Conservation (phyloP, 2,888 invertebrate genomes). For the Allophyes oxyacanthae region DNA sequence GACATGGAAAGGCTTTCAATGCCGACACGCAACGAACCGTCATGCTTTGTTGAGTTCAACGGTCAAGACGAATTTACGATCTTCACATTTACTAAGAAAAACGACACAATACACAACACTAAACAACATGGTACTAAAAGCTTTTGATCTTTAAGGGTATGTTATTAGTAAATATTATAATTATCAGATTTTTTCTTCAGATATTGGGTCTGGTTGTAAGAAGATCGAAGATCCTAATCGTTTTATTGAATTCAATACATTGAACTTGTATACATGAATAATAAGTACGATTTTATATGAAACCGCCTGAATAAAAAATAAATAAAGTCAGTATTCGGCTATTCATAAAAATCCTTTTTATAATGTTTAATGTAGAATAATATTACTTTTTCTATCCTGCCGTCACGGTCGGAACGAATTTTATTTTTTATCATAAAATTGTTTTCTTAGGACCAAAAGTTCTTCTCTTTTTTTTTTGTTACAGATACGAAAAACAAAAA, state of each 20-base stretch:
- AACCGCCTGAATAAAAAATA: neutral
- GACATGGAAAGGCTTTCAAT: conserved; percentile 84
- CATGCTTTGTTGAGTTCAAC: conserved; percentile 28
- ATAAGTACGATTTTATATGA: neutral
- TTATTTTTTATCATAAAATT: neutral
- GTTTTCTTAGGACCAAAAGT: conserved; percentile 17
- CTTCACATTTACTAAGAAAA: conserved; percentile 1
- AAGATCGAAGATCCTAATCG: neutral
- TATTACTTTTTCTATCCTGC: neutral
- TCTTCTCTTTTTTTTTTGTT: conserved; percentile 13
- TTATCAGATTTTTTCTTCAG: neutral
- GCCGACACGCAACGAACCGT: conserved; percentile 38
- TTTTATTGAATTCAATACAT: neutral
- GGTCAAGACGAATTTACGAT: conserved; percentile 25
- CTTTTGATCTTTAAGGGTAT: neutral
- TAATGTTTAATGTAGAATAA: conserved; percentile 4
- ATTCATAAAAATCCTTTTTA: too few species aligned
- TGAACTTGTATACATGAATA: neutral
- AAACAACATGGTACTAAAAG: neutral
- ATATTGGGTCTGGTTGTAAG: neutral
- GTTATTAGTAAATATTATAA: neutral
- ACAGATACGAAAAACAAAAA: conserved; percentile 20
- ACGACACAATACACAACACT: too few species aligned
- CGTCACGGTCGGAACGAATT: too few species aligned
- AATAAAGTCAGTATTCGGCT: neutral